These are phyloP conservation scores for Esox masquinongy DNA, from an alignment of 2,797 vertebrate genomes.

Conservation along the genomic window DNA sequence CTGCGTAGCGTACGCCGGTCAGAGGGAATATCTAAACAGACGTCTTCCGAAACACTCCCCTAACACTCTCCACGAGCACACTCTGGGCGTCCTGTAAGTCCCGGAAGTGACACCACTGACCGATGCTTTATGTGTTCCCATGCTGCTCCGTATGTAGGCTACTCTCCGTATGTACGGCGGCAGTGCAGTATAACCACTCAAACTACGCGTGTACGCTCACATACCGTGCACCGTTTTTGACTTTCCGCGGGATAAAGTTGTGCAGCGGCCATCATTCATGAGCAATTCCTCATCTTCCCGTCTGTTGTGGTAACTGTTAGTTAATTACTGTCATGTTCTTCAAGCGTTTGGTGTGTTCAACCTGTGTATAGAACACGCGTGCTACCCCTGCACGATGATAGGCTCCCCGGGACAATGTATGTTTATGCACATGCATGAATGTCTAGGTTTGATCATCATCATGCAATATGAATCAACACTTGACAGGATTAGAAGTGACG, in stretches of 20 bases:
- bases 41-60: slow-evolving; percentile 2
- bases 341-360: neutral
- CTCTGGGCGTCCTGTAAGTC: neutral
- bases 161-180: no score
- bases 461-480: neutral
- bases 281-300: neutral
- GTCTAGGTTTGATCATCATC: neutral
- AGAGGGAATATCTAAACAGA: slow-evolving; percentile 45
- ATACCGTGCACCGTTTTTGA: neutral
- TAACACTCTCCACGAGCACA: neutral
- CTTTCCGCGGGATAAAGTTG: neutral
- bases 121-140: neutral
- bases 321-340: slow-evolving; percentile 1
- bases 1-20: slow-evolving; percentile 32
- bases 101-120: neutral
- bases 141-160: no score
- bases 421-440: neutral
- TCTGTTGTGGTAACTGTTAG: neutral
- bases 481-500: neutral
- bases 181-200: no score
- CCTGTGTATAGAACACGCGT: neutral
- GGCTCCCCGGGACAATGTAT: neutral
- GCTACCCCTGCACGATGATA: neutral
- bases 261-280: neutral
- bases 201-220: neutral